Conservation (phyloP, 2,797 vertebrate genomes). For the Enteromius afrohamiltoni region DNA sequence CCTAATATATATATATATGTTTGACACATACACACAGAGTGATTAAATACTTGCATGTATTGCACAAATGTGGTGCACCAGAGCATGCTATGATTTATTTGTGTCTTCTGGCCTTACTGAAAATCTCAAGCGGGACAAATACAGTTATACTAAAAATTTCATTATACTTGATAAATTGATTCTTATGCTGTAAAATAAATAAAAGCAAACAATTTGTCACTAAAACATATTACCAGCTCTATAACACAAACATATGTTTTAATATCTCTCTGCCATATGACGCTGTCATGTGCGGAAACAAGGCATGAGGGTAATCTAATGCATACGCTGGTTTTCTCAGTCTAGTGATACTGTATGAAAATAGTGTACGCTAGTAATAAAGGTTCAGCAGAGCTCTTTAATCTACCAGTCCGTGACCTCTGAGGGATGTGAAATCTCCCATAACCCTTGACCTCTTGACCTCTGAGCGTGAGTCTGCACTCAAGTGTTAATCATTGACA, state of each 20-base stretch:
- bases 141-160: neutral
- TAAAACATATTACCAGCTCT: neutral
- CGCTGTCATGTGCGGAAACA: neutral
- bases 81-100: constrained; percentile 17
- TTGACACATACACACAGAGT: constrained; percentile 37
- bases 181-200: neutral
- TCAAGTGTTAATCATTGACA: constrained; percentile 55
- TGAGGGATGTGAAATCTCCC: constrained; percentile 33
- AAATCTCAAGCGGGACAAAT: neutral
- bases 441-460: constrained; percentile 26
- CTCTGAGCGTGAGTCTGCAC: constrained; percentile 34
- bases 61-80: neutral
- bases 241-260: neutral
- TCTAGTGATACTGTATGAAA: neutral
- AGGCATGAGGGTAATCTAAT: neutral
- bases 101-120: constrained; percentile 4
- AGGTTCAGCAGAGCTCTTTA: constrained; percentile 34
- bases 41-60: constrained; percentile 29
- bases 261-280: constrained; percentile 10
- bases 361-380: constrained; percentile 1
- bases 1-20: constrained; percentile 52
- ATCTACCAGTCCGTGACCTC: constrained; percentile 42
- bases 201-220: neutral
- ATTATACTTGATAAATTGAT: neutral
- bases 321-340: constrained; percentile 2